phyloP scores from a whole-genome alignment of 2,113 vertebrate genomes.

The Carassius carassius region DNA sequence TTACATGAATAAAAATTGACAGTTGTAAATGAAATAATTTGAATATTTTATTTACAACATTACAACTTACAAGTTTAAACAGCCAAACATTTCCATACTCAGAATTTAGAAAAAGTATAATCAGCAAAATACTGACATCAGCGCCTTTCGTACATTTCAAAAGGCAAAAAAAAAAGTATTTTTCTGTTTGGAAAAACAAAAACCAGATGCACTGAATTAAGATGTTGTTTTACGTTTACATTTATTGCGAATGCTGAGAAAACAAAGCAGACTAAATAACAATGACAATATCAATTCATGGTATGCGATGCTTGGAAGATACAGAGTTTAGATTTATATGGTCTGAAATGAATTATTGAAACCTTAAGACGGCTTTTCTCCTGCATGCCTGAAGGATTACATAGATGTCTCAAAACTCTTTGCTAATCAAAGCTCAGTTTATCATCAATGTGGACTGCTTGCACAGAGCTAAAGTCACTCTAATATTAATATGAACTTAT shows the following conservation, averaged over 20 bases:
- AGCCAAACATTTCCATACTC: too few relatives aligned
- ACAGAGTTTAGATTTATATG: not conserved
- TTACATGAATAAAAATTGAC: too few relatives aligned
- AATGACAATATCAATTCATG: not conserved
- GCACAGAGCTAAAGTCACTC: too few relatives aligned
- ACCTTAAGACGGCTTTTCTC: not conserved
- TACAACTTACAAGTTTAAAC: too few relatives aligned
- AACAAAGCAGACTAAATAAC: not conserved
- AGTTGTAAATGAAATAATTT: too few relatives aligned
- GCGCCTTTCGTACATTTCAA: too few relatives aligned
- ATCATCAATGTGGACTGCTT: too few relatives aligned
- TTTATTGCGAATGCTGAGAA: not conserved
- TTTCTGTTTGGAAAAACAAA: not conserved
- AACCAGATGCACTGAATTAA: not conserved
- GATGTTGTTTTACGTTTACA: not conserved
- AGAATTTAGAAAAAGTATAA: too few relatives aligned
- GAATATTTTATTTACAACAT: too few relatives aligned
- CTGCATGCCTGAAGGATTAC: not conserved
- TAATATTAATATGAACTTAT: too few relatives aligned
- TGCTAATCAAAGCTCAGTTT: not conserved
- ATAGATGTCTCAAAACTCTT: not conserved
- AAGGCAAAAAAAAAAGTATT: too few relatives aligned
- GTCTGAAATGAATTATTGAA: not conserved
- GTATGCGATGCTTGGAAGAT: slow-evolving; percentile 10
- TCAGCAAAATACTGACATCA: too few relatives aligned